Percentiles rank a stretch among this genome's conserved stretches.
Conservation (phyloP, 37 sponge, comb jelly and placozoan species). For the Beroe ovata region DNA sequence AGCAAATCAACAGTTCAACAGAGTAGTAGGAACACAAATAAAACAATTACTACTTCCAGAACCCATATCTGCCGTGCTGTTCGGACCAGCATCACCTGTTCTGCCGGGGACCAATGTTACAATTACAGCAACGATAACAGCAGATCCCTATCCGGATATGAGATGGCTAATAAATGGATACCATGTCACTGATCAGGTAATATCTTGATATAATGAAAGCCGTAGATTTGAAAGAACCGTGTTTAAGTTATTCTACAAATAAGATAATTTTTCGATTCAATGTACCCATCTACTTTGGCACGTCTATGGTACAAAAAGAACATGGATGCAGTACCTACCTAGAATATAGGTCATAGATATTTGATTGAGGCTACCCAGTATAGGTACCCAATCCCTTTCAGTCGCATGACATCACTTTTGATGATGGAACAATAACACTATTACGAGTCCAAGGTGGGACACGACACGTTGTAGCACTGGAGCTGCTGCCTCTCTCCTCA, state of each 20-base stretch:
- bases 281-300: too few relatives aligned
- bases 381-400: background rate
- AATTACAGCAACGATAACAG: conserved; percentile 19
- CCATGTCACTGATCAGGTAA: background rate
- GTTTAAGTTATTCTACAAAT: too few relatives aligned
- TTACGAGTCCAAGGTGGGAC: background rate
- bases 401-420: background rate
- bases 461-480: background rate
- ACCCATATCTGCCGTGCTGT: conserved; percentile 20
- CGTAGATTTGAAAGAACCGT: too few relatives aligned
- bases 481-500: conserved; percentile 1
- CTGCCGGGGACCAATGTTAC: conserved; percentile 11
- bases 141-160: background rate
- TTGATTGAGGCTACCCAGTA: background rate
- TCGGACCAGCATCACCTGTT: background rate
- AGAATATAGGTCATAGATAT: background rate
- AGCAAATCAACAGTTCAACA: background rate
- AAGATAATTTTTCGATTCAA: too few relatives aligned
- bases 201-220: too few relatives aligned
- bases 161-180: background rate
- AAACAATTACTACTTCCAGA: background rate
- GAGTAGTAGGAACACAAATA: background rate
- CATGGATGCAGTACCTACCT: background rate
- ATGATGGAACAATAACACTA: background rate
- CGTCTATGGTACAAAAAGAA: too few relatives aligned